phyloP scores from a whole-genome alignment of 2,797 vertebrate species.

The Mastacembelus armatus region DNA sequence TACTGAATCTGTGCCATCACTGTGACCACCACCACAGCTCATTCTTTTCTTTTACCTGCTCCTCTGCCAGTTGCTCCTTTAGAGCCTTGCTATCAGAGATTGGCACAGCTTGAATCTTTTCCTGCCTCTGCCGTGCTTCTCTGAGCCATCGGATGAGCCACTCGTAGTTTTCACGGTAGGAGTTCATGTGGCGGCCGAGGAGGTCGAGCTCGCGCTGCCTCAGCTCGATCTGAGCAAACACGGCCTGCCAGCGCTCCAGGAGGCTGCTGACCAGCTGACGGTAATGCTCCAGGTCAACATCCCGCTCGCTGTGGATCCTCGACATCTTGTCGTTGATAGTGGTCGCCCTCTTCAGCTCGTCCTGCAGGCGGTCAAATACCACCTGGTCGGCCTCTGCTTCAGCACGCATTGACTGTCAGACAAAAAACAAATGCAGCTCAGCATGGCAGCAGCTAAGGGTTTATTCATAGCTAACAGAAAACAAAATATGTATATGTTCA shows the following conservation, averaged over 20 bases:
- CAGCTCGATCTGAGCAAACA: slow-evolving; percentile 88
- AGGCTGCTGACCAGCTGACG: slow-evolving; percentile 83
- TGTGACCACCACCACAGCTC: slow-evolving; percentile 2
- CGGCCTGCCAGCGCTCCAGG: slow-evolving; percentile 93
- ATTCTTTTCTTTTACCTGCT: slow-evolving; percentile 80
- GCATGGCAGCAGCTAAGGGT: not conserved
- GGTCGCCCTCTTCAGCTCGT: slow-evolving; percentile 84
- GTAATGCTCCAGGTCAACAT: slow-evolving; percentile 91
- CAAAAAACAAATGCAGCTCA: too few relatives aligned
- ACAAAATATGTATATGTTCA: not conserved
- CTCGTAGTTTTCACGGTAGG: slow-evolving; percentile 87
- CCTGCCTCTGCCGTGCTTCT: slow-evolving; percentile 87
- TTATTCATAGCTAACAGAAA: not conserved
- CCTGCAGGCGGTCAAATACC: slow-evolving; percentile 85
- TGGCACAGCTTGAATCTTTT: slow-evolving; percentile 88
- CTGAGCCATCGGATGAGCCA: slow-evolving; percentile 88
- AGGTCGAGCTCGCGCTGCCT: slow-evolving; percentile 90
- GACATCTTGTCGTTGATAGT: slow-evolving; percentile 88
- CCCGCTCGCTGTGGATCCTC: slow-evolving; percentile 88
- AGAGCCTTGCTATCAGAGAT: slow-evolving; percentile 81
- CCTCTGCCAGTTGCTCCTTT: slow-evolving; percentile 88
- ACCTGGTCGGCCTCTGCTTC: slow-evolving; percentile 88
- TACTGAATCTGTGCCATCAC: not conserved
- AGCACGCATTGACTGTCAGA: slow-evolving; percentile 82
- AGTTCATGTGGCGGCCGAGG: slow-evolving; percentile 87